Conservation (phyloP, 2,113 vertebrate genomes). For the Gymnobelideus leadbeateri region DNA sequence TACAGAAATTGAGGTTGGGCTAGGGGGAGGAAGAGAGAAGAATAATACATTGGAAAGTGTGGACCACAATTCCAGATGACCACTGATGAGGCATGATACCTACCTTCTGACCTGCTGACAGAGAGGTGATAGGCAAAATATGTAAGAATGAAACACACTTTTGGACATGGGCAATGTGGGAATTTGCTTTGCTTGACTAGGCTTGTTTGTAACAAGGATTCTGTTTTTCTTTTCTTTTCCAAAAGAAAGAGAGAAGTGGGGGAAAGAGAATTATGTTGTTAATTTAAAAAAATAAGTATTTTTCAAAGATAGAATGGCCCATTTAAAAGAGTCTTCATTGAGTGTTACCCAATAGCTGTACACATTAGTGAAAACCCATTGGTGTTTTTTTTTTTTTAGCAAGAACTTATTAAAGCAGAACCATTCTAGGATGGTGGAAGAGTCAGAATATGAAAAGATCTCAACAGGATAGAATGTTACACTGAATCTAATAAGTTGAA, state of each 20-base stretch:
- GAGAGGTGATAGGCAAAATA: neutral
- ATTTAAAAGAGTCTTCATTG: neutral
- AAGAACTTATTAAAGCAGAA: neutral
- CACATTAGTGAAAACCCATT: neutral
- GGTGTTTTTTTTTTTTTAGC: neutral
- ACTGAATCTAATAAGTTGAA: neutral
- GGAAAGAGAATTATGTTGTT: neutral
- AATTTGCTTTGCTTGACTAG: neutral
- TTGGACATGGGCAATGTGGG: neutral
- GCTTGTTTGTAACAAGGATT: neutral
- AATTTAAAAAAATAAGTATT: neutral
- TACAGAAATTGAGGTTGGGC: neutral
- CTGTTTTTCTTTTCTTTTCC: neutral
- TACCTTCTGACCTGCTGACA: neutral
- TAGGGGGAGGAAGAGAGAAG: neutral
- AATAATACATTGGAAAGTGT: neutral
- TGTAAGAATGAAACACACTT: neutral
- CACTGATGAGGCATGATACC: neutral
- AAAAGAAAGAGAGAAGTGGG: neutral
- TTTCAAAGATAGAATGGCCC: neutral
- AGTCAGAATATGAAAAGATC: neutral
- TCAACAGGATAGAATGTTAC: neutral
- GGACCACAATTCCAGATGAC: neutral
- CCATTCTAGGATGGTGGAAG: neutral
- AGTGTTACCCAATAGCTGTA: neutral